phyloP scores from a whole-genome alignment of 2,113 vertebrate species.

The Monopterus albus region DNA sequence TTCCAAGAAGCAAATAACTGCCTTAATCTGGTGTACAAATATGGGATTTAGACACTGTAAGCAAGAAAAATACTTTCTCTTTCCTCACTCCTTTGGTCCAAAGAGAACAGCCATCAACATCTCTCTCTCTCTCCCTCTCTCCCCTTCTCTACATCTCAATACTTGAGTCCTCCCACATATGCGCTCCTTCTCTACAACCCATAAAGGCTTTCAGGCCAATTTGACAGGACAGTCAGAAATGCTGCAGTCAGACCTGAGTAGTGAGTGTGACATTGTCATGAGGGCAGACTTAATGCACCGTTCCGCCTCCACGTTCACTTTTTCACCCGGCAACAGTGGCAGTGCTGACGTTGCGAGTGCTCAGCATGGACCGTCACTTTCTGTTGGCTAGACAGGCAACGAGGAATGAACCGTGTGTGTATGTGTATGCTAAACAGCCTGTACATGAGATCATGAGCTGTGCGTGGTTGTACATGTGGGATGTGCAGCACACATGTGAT shows the following conservation, averaged over 20 bases:
- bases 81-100: constrained; percentile 17
- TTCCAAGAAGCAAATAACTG: constrained; percentile 36
- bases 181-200: neutral
- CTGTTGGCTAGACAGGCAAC: constrained; percentile 72
- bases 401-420: constrained; percentile 53
- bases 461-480: constrained; percentile 50
- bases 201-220: constrained; percentile 68
- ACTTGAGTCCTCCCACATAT: neutral
- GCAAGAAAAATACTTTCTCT: constrained; percentile 22
- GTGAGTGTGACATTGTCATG: constrained; percentile 74
- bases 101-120: constrained; percentile 52
- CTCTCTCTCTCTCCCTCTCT: constrained; percentile 6
- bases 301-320: constrained; percentile 72
- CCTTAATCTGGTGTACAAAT: constrained; percentile 34
- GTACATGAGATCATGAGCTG: constrained; percentile 49
- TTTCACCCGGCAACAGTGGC: constrained; percentile 81
- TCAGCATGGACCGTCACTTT: constrained; percentile 63
- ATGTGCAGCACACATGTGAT: constrained; percentile 40
- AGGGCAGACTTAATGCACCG: constrained; percentile 73
- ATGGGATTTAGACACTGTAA: constrained; percentile 26
- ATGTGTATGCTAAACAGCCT: constrained; percentile 53
- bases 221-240: constrained; percentile 63
- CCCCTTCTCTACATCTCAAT: neutral
- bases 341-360: constrained; percentile 66
- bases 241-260: constrained; percentile 70